A percentile compares a stretch with the other conserved stretches of the same genome.
phyloP scores from a whole-genome alignment of 2,797 vertebrate genomes.

The Semotilus atromaculatus region DNA sequence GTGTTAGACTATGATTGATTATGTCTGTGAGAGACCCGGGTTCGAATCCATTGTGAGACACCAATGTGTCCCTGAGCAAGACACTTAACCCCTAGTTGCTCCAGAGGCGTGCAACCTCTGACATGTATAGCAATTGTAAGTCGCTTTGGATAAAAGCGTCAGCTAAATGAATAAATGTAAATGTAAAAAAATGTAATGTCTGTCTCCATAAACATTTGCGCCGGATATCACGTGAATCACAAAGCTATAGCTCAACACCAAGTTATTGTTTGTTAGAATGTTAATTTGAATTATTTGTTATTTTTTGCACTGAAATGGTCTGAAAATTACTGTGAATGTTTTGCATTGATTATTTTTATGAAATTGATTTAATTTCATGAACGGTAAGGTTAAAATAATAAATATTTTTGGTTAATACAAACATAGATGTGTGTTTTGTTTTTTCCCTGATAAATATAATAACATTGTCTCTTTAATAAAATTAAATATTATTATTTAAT shows the following conservation, averaged over 20 bases:
- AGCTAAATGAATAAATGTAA: no score
- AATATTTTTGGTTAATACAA: background rate
- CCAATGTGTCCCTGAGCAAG: no score
- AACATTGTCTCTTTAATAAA: no score
- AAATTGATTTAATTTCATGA: background rate
- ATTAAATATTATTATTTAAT: no score
- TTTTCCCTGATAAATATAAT: no score
- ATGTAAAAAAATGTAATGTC: no score
- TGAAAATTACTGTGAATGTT: background rate
- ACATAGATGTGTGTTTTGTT: background rate
- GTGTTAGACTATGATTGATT: background rate
- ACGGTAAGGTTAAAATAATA: background rate
- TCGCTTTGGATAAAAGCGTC: no score
- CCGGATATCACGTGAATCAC: background rate
- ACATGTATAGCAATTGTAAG: no score
- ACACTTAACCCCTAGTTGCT: no score
- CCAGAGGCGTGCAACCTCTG: no score
- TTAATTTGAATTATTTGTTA: background rate
- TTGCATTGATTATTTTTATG: background rate
- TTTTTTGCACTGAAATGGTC: constrained; percentile 16
- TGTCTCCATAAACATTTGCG: background rate
- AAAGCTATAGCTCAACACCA: background rate
- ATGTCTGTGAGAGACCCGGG: no score
- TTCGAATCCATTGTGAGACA: no score
- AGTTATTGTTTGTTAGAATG: background rate